phyloP scores from a whole-genome alignment of 2,797 vertebrate species.

The Strix occidentalis region DNA sequence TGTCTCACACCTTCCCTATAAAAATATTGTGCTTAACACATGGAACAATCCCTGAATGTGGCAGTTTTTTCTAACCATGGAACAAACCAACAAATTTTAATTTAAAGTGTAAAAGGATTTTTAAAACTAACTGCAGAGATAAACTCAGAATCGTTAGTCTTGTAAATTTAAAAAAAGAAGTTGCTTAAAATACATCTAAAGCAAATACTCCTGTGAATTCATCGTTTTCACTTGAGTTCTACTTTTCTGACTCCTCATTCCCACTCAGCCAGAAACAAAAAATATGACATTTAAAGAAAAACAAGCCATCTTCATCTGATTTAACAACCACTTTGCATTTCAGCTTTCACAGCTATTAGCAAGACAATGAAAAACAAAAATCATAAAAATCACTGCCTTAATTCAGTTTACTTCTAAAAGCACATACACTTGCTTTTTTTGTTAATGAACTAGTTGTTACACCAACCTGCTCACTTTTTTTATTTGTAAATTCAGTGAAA shows the following conservation, averaged over 20 bases:
- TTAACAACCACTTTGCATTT: neutral
- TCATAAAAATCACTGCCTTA: neutral
- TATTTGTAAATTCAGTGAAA: neutral
- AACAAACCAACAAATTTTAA: neutral
- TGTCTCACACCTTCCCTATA: neutral
- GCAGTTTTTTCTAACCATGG: neutral
- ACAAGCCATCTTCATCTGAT: neutral
- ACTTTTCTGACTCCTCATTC: neutral
- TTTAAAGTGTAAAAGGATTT: neutral
- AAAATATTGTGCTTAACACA: neutral
- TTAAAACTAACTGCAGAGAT: neutral
- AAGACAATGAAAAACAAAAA: neutral
- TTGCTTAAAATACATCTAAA: neutral
- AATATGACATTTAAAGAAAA: neutral
- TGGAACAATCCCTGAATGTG: neutral
- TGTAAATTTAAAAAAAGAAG: neutral
- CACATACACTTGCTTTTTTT: neutral
- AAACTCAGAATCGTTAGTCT: neutral
- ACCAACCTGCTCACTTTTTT: neutral
- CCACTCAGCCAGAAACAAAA: neutral
- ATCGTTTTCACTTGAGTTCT: neutral
- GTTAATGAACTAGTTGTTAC: neutral
- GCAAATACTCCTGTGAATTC: neutral
- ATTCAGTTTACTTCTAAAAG: neutral
- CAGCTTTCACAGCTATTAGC: neutral